phyloP scores from a whole-genome alignment of 2,888 invertebrate genomes.

The Nomada fabriciana region DNA sequence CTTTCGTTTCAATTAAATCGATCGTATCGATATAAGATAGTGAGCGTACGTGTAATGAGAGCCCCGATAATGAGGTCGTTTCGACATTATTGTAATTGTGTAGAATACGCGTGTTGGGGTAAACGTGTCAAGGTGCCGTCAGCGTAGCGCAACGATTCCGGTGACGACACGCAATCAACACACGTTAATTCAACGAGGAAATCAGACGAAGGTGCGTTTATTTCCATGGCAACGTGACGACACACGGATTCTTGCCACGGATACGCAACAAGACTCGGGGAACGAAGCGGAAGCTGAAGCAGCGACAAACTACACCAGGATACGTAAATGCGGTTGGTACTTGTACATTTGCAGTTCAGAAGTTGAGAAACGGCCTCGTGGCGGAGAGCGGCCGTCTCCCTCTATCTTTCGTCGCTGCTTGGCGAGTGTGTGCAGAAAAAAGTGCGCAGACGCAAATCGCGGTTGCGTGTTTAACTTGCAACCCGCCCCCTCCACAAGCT shows the following conservation, averaged over 20 bases:
- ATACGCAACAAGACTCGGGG: conserved; percentile 39
- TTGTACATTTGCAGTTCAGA: conserved; percentile 62
- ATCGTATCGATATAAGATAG: conserved; percentile 34
- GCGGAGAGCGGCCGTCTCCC: conserved; percentile 56
- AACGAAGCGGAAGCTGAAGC: conserved; percentile 59
- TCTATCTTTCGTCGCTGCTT: conserved; percentile 52
- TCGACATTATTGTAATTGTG: conserved; percentile 44
- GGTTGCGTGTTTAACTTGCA: conserved; percentile 63
- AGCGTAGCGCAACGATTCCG: conserved; percentile 66
- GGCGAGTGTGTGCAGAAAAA: conserved; percentile 61
- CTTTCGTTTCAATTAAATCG: neutral
- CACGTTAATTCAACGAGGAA: conserved; percentile 57
- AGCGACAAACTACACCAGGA: conserved; percentile 57
- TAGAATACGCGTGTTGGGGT: conserved; percentile 67
- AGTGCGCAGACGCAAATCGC: conserved; percentile 70
- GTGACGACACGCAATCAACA: conserved; percentile 55
- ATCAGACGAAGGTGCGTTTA: conserved; percentile 56
- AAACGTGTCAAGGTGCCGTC: conserved; percentile 78
- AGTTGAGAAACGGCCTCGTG: conserved; percentile 66
- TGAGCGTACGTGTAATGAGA: conserved; percentile 36
- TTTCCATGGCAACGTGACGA: conserved; percentile 62
- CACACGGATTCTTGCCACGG: conserved; percentile 50
- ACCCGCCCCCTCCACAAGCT: conserved; percentile 58
- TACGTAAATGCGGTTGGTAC: conserved; percentile 69
- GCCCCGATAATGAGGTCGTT: conserved; percentile 53